These are phyloP conservation scores for Noctua comes DNA, from an alignment of 2,888 invertebrate genomes.

Conservation along the genomic window DNA sequence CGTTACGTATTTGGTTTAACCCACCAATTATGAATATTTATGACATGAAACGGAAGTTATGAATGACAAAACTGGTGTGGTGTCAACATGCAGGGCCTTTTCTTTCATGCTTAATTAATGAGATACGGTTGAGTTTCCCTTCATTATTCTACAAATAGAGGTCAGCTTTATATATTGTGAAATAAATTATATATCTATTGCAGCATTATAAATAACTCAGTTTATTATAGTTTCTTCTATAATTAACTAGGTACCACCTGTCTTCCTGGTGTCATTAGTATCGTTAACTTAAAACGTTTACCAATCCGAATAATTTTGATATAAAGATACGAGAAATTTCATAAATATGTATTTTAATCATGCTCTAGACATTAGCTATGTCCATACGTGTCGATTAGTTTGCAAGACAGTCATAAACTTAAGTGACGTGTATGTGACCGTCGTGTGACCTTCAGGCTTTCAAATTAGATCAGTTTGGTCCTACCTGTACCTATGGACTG, in stretches of 20 bases:
- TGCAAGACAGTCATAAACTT: conserved; percentile 5
- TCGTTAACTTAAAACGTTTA: not conserved
- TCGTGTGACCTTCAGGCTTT: conserved; percentile 40
- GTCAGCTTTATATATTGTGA: conserved; percentile 11
- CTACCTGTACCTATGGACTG: conserved; percentile 20
- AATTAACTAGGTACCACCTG: conserved; percentile 3
- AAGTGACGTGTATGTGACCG: conserved; percentile 29
- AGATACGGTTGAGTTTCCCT: conserved; percentile 42
- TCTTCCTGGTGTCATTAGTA: conserved; percentile 14
- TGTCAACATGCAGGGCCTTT: conserved; percentile 27
- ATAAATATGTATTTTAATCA: not conserved
- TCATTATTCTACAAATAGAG: conserved; percentile 35
- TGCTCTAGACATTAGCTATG: not conserved
- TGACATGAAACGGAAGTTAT: conserved; percentile 29
- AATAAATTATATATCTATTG: conserved; percentile 10
- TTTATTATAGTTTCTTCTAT: conserved; percentile 6
- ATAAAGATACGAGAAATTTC: not conserved
- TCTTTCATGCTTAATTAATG: conserved; percentile 44
- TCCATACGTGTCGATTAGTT: conserved; percentile 4
- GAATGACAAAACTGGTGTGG: not conserved
- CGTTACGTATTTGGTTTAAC: conserved; percentile 6
- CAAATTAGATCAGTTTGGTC: conserved; percentile 13
- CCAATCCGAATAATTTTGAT: conserved; percentile 4
- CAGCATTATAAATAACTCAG: not conserved
- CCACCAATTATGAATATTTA: conserved; percentile 20